Base-by-base conservation (phyloP, 2,888 invertebrate species). In the Microchrysa polita region DNA sequence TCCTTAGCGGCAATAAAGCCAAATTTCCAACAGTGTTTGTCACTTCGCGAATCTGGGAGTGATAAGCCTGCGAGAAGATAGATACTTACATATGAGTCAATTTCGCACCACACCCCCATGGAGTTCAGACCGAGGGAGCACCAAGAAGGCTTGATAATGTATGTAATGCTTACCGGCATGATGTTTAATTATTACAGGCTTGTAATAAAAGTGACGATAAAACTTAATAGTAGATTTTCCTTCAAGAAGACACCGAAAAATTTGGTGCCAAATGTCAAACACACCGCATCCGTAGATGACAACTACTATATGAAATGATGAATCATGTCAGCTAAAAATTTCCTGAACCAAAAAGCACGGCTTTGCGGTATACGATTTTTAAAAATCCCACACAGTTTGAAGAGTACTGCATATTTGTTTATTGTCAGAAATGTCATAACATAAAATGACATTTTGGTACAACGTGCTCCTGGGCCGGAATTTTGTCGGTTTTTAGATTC, bases 1-100 rank as follows among this genome's bases (percentile, higher is more conserved):
- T 98, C 78, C 92, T 90, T 69, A 99, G 85, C 9, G 99, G 97
- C 77, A 98, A 85, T 73, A 99, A 84, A 0, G 98, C 98, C 87
- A 97, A 91, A 83, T 98, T 99, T 10, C 97, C 98, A 67, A 98
- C 88, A 34, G 90, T 86, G 79, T 91, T 89, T 69, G 89, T 88
- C 79, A 90, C 89, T 74, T 93, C 91, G 40, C 90, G 87, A 80
- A 97, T 91, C 79, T 92, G 92, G 0, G 98, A 98, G 85, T 99
- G 98, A 87, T 98, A 99, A 1, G 98, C 98, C 96, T 97, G 16
- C 2, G 44, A 59, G 1, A 52, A 67, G 23, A 63, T 27, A 42
- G 44, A 16, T 7, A 5, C n/a, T 2, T 5, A 61, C 16, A 40
- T 61, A 61, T 40, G 16, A 22, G n/a, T 65, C 14, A 44, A 44